Base-by-base conservation (phyloP, 2,113 vertebrate species). In the Glaucomys volans region DNA sequence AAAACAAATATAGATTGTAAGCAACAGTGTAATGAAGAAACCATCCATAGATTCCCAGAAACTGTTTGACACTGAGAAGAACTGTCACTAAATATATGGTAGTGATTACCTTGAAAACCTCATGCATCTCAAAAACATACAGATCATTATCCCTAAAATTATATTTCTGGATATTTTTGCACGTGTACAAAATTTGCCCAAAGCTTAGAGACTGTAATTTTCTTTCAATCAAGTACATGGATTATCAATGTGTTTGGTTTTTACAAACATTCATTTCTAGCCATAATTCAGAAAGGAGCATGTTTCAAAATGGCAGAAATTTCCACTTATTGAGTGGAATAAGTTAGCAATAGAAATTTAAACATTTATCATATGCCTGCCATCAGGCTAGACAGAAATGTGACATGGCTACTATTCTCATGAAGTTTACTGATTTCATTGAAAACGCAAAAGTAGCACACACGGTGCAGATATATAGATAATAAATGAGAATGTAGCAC, bases 71-170 rank as follows among this genome's bases (percentile, higher is more conserved):
- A 98, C 2, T 85, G 50, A 98, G 97, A 97, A 96, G 71, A 87
- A 26, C 95, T 97, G 97, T 98, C 95, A 93, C 97, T 98, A 96
- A 98, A 98, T 98, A 52, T 96, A 97, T 97, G 98, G 97, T 96
- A 98, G 90, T 96, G 95, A 95, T 97, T 98, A 98, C 97, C 97
- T 98, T 98, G 96, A 98, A 98, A 96, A 94, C 87, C 7, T 94
- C 93, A 92, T 95, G 96, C 96, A 98, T 92, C 97, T 98, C 92
- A 98, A 97, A 98, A 98, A 97, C 97, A 97, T 98, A 98, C 96
- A 97, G 94, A 42, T 87, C 97, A 98, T 95, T 98, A 97, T 97
- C 85, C 85, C 82, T 94, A 81, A 81, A 76, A 92, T 98, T 98
- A 97, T 97, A 98, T 98, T 98, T 98, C 96, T 97, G 93, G 98